These are phyloP conservation scores for Muscicapa striata DNA, from an alignment of 2,797 vertebrate genomes.

Conservation along the genomic window DNA sequence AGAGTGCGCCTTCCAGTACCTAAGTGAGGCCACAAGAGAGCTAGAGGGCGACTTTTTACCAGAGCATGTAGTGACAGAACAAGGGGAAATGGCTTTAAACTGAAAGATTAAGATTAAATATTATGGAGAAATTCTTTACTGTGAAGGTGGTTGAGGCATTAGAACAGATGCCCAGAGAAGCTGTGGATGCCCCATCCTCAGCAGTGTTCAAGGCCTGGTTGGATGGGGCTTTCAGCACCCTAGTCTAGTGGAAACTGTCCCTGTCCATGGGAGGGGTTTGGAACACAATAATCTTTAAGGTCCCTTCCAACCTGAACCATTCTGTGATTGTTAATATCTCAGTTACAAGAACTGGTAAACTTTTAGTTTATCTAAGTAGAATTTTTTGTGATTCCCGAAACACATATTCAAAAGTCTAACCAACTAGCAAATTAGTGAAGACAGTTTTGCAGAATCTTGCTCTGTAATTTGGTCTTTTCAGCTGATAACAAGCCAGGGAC, in stretches of 20 bases:
- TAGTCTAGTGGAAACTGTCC: neutral
- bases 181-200: neutral
- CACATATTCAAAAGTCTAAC: neutral
- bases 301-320: neutral
- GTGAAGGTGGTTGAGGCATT: neutral
- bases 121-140: neutral
- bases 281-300: neutral
- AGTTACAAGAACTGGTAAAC: neutral
- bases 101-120: neutral
- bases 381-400: neutral
- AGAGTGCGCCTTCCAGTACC: fast-evolving
- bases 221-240: neutral
- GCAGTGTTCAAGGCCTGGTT: neutral
- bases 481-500: neutral
- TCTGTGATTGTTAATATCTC: neutral
- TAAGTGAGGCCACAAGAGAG: neutral
- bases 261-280: neutral
- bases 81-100: neutral
- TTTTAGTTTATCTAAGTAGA: neutral
- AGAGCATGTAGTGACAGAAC: neutral
- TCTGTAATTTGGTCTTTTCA: neutral
- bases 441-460: neutral
- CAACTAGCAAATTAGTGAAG: neutral
- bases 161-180: neutral
- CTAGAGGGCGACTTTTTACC: neutral